Evolutionary conservation across 2,888 invertebrate genomes (phyloP), one percentile per base, ranked within the genome.

Genomic region (Drosophila kambysellisi): DNA sequence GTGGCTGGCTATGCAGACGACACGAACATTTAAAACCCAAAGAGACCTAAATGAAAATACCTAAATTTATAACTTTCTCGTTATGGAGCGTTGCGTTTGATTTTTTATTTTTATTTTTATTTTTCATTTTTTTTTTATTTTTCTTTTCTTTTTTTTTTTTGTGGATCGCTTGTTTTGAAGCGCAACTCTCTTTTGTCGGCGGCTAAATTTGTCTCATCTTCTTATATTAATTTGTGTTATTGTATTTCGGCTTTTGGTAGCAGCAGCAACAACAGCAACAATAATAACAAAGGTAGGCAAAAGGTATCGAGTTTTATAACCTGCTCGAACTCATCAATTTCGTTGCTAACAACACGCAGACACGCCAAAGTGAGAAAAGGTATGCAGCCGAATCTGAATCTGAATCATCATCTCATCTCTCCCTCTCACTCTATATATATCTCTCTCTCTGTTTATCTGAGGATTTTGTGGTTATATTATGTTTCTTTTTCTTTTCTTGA

Each of bases 41-140:
- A 25, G 33, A 46, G 35, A 32, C 37, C 63, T 29, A 71, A 79
- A 81, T 63, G 81, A 81, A 91, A 91, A 91, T 88, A 81, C 88
- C 89, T 63, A 89, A 91, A 91, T 91, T 91, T 91, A 91, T 91
- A 91, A 91, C 91, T 88, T 90, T 91, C 91, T 91, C 89, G 89
- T 91, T 91, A 91, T 86, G 81, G 70, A 73, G 78, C 70, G 70
- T 57, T 71, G 70, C 70, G 43, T 60, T 72, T 20, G 71, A 48
- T 46, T 32, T 41, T 64, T 64, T 35, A 37, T 32, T 17, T 64
- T 64, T 35, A 37, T 32, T 17, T 41, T 41, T 4, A n/a, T 15
- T 51, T 6, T 33, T 33, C 7, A 53, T 17, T 37, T 17, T 20
- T 35, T 7, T 39, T 15, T 30, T 7, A 30, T 54, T 12, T 58